Base-by-base conservation (phyloP, 92 coral and sea anemone genomes). In the Zoanthus gigantus region DNA sequence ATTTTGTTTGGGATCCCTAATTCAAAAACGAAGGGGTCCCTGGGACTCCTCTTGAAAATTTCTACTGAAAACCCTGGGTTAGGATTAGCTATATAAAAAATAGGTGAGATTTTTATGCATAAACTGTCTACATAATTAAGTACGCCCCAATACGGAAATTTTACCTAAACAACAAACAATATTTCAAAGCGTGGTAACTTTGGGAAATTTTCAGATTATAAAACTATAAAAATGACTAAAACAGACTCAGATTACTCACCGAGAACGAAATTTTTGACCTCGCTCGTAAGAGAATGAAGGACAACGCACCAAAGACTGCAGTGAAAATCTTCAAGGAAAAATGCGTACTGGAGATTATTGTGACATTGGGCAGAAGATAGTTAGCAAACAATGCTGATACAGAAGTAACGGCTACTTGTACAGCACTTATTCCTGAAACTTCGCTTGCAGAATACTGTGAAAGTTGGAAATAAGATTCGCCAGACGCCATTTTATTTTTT, bases 401-500 rank as follows among this genome's bases (percentile, higher is more conserved):
- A 28, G 57, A 45, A n/a, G 61, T 65, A 0, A 81, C 85, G 13
- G 46, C 74, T 3, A 46, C 15, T 32, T 81, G 85, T 28, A 81
- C 15, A 12, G 61, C 61, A 50, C 85, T 81, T 30, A 81, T n/a
- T 44, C 75, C 85, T 28, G 44, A 45, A 7, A 66, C 66, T 67
- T 81, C 75, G 50, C 45, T 81, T 17, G 75, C 18, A 18, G 85
- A 65, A 66, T 63, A 81, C 45, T 65, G 76, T 65, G 85, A 81
- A 28, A 77, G 29, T 12, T 45, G 9, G 9, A 76, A 48, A 48
- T 16, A 29, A 10, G 47, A 29, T 28, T 44, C 16, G 31, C 32
- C 46, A 18, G 75, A 57, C 85, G 85, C 85, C 85, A 81, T 81
- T 65, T 81, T 81, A 48, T 58, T 52, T 48, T 30, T 69, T 79